Evolutionary conservation across 2,113 vertebrate genomes (phyloP).

Genomic region (Bungarus multicinctus): DNA sequence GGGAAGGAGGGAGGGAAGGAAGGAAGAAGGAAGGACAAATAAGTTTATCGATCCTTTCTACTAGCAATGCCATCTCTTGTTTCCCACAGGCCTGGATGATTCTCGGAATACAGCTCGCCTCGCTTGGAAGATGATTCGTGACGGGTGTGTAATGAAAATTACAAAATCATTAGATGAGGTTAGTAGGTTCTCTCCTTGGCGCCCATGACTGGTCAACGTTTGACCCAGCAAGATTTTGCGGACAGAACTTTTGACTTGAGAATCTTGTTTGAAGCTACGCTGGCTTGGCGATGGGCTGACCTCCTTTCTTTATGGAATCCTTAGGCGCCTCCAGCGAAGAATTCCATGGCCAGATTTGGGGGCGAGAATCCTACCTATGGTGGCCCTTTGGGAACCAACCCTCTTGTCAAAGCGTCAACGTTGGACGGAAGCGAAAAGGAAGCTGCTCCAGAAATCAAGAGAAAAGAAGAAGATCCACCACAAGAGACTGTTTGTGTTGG

Average conservation of each 20-base stretch:
- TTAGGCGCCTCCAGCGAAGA: conserved; percentile 62
- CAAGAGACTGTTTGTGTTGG: neutral
- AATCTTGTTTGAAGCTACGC: conserved; percentile 23
- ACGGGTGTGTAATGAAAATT: conserved; percentile 88
- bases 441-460: conserved; percentile 27
- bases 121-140: conserved; percentile 86
- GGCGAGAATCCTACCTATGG: conserved; percentile 31
- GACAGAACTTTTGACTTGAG: conserved; percentile 18
- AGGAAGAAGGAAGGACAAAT: neutral
- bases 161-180: conserved; percentile 86
- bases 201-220: conserved; percentile 21
- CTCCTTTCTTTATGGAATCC: conserved; percentile 56
- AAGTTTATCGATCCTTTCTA: neutral
- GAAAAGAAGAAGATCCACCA: conserved; percentile 22
- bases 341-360: conserved; percentile 51
- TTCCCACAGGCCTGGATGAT: conserved; percentile 85
- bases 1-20: too few species aligned
- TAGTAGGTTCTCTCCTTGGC: conserved; percentile 68
- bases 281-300: conserved; percentile 22
- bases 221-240: conserved; percentile 13
- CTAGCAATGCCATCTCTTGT: neutral
- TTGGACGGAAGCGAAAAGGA: neutral
- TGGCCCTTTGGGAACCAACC: conserved; percentile 36
- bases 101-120: conserved; percentile 88
- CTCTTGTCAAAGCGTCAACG: conserved; percentile 20